Percentiles rank a stretch among this genome's conserved stretches.
These are phyloP conservation scores for Octodon degus DNA, from an alignment of 2,113 vertebrate genomes.

Conservation along the genomic window DNA sequence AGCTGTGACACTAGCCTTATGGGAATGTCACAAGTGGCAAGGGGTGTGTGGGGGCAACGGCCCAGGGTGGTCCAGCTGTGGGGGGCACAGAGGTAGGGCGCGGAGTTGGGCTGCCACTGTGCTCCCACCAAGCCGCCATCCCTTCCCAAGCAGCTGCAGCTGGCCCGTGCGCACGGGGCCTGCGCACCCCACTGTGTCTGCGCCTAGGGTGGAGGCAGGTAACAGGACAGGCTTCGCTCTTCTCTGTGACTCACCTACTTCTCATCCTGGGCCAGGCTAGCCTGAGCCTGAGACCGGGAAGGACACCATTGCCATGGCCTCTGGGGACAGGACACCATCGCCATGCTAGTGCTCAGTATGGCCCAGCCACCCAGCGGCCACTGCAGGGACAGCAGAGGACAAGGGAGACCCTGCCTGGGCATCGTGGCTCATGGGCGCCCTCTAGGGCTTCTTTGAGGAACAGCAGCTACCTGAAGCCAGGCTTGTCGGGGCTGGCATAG, in stretches of 20 bases:
- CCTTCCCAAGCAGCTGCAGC: background rate
- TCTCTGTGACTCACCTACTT: background rate
- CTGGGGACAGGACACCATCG: background rate
- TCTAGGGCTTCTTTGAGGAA: constrained; percentile 23
- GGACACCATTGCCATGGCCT: background rate
- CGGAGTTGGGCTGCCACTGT: accelerated
- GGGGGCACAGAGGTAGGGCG: background rate
- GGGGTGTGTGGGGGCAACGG: accelerated
- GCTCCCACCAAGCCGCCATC: background rate
- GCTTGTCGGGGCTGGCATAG: background rate
- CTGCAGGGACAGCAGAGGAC: accelerated
- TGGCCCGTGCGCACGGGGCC: background rate
- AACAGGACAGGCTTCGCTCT: background rate
- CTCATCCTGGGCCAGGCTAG: background rate
- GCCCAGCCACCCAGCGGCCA: background rate
- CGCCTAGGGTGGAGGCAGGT: background rate
- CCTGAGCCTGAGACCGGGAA: too few species aligned
- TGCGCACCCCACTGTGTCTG: accelerated
- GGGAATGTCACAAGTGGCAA: background rate
- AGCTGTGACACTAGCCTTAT: background rate
- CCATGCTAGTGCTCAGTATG: background rate
- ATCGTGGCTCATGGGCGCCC: background rate
- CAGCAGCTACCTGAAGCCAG: background rate
- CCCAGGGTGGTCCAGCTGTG: accelerated
- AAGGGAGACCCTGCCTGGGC: accelerated